phyloP scores from a whole-genome alignment of 2,888 invertebrate genomes.

The Rotaria sp. region DNA sequence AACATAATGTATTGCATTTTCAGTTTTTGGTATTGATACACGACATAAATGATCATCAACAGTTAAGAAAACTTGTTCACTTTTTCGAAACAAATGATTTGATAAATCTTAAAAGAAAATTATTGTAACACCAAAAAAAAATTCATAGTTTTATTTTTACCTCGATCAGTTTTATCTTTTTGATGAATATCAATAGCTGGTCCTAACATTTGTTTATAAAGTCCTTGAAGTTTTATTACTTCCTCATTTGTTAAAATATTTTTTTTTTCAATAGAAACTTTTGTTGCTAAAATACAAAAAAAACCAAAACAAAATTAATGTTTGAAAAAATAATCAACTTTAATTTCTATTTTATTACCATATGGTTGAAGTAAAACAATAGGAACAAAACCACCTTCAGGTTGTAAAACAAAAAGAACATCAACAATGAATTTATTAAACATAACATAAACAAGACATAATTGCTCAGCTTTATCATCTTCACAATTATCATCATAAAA shows the following conservation, averaged over 20 bases:
- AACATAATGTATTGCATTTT: slow-evolving; percentile 47
- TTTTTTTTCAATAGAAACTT: slow-evolving; percentile 29
- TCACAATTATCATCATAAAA: slow-evolving; percentile 45
- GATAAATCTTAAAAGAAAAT: not conserved
- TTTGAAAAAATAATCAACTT: not conserved
- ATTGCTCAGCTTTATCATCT: slow-evolving; percentile 47
- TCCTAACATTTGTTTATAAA: slow-evolving; percentile 32
- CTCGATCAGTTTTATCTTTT: slow-evolving; percentile 20
- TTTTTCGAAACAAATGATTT: not conserved
- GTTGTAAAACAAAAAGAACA: slow-evolving; percentile 49
- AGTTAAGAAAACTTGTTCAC: not conserved
- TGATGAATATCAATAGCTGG: slow-evolving; percentile 36
- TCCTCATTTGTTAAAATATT: slow-evolving; percentile 29
- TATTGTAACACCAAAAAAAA: no score
- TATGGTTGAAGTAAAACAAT: slow-evolving; percentile 46
- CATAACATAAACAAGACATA: slow-evolving; percentile 50
- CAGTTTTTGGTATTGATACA: slow-evolving; percentile 44
- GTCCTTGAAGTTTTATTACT: slow-evolving; percentile 28
- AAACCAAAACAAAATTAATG: not conserved
- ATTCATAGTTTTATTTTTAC: no score
- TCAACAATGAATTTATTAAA: slow-evolving; percentile 46
- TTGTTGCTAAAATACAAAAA: not conserved
- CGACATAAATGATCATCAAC: not conserved
- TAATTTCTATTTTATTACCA: slow-evolving; percentile 43
- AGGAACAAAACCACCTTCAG: slow-evolving; percentile 48